Base-by-base conservation (phyloP, 1,140 invertebrate species). In the Vollenhovia emeryi region DNA sequence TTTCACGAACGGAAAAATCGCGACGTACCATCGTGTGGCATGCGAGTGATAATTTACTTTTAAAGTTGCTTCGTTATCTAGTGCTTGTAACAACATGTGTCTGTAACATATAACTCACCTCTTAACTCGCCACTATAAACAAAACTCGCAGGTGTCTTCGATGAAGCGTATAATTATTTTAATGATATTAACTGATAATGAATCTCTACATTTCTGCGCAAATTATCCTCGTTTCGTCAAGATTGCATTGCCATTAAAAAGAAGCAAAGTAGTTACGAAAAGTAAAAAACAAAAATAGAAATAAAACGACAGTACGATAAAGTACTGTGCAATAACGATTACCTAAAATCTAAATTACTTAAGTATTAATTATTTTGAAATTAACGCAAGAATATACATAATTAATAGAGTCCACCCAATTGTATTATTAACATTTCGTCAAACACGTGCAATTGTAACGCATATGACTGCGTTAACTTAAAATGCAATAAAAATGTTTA, bases 1-100 rank as follows among this genome's bases (percentile, higher is more conserved):
- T 71, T 57, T 82, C 78, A 71, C 18, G 24, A 21, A 52, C 64
- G 48, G 36, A 57, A 82, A 82, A 71, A 71, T 71, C 24, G 24
- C 36, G 36, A 66, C 15, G 13, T 48, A 43, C 57, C 11, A 24
- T n/a, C 33, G 33, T 27, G 62, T 9, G 73, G 55, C 30, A 40
- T 36, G 59, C 45, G 30, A 40, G 6, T 43, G 21, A 45, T 33
- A 82, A 30, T 57, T 57, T 30, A 11, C 18, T 57, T 57, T 30
- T 43, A 30, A 71, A 45, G 40, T 43, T 3, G 18, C 48, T 33
- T 48, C 64, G 45, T 68, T 79, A 68, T 52, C 62, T 79, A 36
- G n/a, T 24, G 15, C 55, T 60, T 60, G 21, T 36, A 64, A 78
- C 40, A 11, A 30, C 2, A n/a, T 36, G 27, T 36, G 50, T 80